Conservation (phyloP, 2,888 invertebrate genomes). For the Eilema sororculum region DNA sequence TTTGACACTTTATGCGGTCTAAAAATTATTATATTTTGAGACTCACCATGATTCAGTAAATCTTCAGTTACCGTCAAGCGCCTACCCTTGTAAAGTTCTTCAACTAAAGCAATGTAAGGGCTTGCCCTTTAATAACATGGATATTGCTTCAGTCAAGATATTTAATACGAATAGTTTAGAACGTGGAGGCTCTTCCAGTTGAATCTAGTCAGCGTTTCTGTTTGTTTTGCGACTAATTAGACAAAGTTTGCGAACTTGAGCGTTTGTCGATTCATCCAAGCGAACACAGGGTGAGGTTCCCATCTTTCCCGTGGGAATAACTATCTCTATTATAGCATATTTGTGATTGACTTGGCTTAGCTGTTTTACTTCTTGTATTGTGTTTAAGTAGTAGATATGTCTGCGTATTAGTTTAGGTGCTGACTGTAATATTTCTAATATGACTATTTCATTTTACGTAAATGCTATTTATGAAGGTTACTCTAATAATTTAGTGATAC, state of each 20-base stretch:
- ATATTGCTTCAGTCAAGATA: conserved; percentile 18
- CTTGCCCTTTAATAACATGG: background rate
- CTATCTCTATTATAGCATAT: conserved; percentile 30
- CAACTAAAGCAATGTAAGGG: background rate
- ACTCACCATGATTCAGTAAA: background rate
- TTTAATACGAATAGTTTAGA: conserved; percentile 24
- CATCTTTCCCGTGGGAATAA: conserved; percentile 57
- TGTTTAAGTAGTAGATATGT: background rate
- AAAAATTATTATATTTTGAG: background rate
- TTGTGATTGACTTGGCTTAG: conserved; percentile 13
- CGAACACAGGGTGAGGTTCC: conserved; percentile 57
- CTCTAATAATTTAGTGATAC: no score
- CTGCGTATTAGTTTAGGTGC: background rate
- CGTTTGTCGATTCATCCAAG: conserved; percentile 59
- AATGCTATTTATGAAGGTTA: no score
- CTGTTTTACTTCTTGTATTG: conserved; percentile 14
- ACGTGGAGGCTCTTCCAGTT: conserved; percentile 51
- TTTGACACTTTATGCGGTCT: background rate
- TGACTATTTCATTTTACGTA: no score
- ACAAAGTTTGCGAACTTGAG: conserved; percentile 65
- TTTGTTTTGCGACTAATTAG: conserved; percentile 77
- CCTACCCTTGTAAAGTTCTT: background rate
- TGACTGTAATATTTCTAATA: background rate
- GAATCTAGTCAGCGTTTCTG: conserved; percentile 52
- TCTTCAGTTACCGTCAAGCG: background rate